Conservation (phyloP, 64 coral and sea anemone genomes). For the Stichodactyla mertensii region DNA sequence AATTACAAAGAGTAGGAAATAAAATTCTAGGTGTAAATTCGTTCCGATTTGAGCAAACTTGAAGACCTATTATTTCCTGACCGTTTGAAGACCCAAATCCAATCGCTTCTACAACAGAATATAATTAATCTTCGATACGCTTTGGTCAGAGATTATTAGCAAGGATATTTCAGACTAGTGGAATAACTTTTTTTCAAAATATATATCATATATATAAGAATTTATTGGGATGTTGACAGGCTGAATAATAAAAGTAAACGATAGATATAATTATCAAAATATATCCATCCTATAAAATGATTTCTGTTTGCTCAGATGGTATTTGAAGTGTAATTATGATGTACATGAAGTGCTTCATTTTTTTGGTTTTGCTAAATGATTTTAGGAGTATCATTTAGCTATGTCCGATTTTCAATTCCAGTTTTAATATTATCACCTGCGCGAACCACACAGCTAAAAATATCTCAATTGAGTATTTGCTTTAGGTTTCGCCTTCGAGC, state of each 20-base stretch:
- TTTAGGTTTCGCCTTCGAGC: background rate
- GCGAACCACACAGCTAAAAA: background rate
- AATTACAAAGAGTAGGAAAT: conserved; percentile 43
- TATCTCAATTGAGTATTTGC: background rate
- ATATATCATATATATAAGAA: too few species aligned
- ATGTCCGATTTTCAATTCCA: background rate
- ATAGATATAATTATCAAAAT: background rate
- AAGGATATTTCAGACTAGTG: too few species aligned
- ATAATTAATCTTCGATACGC: background rate
- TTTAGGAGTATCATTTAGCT: background rate
- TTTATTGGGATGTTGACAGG: too few species aligned
- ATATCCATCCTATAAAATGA: background rate
- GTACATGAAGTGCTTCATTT: background rate
- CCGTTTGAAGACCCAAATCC: background rate
- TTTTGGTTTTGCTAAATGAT: background rate
- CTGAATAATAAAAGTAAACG: background rate
- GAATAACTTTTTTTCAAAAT: too few species aligned
- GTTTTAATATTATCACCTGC: background rate
- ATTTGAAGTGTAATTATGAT: conserved; percentile 3
- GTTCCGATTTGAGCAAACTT: background rate
- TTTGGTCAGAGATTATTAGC: too few species aligned
- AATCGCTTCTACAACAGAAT: background rate
- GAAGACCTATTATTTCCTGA: background rate
- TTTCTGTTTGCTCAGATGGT: background rate
- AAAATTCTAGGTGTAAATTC: background rate